A percentile compares a stretch with the other conserved stretches of the same genome.
These are phyloP conservation scores for Baccha elongata DNA, from an alignment of 2,888 invertebrate species.

Conservation along the genomic window DNA sequence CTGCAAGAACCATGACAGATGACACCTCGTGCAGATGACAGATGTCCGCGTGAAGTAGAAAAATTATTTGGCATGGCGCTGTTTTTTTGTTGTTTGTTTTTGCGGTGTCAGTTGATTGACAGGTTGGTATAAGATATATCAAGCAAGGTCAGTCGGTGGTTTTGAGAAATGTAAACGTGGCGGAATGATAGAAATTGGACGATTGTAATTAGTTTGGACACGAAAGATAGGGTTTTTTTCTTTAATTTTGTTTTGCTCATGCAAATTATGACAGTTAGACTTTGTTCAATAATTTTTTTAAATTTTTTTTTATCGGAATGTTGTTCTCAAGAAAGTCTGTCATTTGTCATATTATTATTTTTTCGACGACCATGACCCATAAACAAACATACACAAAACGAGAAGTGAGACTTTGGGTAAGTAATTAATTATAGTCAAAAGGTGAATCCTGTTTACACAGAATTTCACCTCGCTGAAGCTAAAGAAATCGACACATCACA, in stretches of 20 bases:
- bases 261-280: constrained; percentile 53
- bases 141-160: constrained; percentile 54
- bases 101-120: constrained; percentile 58
- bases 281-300: constrained; percentile 25
- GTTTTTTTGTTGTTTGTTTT: background rate
- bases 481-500: constrained; percentile 44
- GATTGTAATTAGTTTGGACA: constrained; percentile 55
- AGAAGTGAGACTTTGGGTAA: constrained; percentile 7
- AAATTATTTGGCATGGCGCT: constrained; percentile 25
- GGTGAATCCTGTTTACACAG: constrained; percentile 53
- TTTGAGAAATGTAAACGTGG: constrained; percentile 20
- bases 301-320: constrained; percentile 31
- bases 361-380: constrained; percentile 39
- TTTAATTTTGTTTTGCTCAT: too few relatives aligned
- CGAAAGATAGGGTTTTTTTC: constrained; percentile 39
- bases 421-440: constrained; percentile 57
- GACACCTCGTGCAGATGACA: constrained; percentile 47
- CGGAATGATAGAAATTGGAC: constrained; percentile 27
- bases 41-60: constrained; percentile 53
- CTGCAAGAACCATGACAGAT: constrained; percentile 54
- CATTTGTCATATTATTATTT: constrained; percentile 30
- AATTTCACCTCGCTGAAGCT: constrained; percentile 53
- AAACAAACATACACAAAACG: background rate
- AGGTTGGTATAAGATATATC: constrained; percentile 44
- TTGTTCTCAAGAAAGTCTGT: background rate